A percentile compares a stretch with the other conserved stretches of the same genome.
Evolutionary conservation across 2,888 invertebrate species (phyloP).

Genomic region (Hedychridium roseum): DNA sequence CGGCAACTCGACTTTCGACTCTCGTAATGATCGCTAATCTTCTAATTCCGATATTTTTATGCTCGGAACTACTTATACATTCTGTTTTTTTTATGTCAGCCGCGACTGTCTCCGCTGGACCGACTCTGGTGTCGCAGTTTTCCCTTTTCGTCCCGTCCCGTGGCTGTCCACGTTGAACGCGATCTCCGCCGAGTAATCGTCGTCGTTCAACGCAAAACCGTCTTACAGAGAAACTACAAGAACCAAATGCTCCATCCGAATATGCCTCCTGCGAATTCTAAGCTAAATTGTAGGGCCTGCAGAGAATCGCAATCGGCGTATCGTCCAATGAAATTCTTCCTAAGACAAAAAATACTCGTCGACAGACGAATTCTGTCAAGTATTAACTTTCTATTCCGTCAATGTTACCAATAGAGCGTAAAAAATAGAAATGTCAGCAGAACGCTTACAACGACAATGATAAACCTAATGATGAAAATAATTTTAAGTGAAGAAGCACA

Average conservation of each 20-base stretch:
- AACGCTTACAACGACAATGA: too few species aligned
- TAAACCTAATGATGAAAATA: too few species aligned
- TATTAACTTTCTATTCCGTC: too few species aligned
- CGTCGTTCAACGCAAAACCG: conserved; percentile 4
- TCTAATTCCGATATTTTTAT: conserved; percentile 27
- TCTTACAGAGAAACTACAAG: not conserved
- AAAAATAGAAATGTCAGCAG: too few species aligned
- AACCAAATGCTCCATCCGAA: too few species aligned
- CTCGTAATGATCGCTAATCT: conserved; percentile 24
- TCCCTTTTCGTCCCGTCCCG: not conserved
- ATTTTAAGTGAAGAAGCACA: too few species aligned
- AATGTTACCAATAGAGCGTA: too few species aligned
- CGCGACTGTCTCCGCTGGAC: conserved; percentile 13
- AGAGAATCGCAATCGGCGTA: conserved; percentile 55
- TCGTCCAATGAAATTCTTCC: conserved; percentile 15
- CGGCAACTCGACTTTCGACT: conserved; percentile 27
- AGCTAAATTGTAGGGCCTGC: conserved; percentile 56
- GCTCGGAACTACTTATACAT: conserved; percentile 24
- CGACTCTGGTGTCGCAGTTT: not conserved
- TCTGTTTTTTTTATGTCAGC: conserved; percentile 17
- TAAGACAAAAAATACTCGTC: too few species aligned
- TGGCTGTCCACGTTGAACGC: not conserved
- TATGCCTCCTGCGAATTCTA: conserved; percentile 53
- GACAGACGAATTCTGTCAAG: too few species aligned
- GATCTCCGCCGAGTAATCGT: conserved; percentile 2